Evolutionary conservation across 2,797 vertebrate species (phyloP), one percentile per base, ranked within the genome.

Genomic region (Mionectes olivaceus): DNA sequence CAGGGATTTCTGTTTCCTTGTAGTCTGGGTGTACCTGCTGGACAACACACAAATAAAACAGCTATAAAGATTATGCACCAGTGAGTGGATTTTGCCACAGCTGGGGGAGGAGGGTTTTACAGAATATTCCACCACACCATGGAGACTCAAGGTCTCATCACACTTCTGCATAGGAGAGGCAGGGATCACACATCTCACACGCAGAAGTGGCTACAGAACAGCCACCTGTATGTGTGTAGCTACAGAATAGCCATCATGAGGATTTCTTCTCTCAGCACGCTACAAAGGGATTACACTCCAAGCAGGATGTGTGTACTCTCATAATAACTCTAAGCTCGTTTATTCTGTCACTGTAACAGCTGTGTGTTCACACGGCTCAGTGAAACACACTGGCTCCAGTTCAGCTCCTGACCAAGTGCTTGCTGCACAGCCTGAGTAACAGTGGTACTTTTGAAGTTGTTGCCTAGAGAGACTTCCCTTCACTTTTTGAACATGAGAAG

Each of bases 11-110:
- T 65, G 89, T 59, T 33, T 97, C 92, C 61, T 97, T 84, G 83
- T 88, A 85, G 71, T 95, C 93, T 75, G 90, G 59, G 15, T 93
- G 93, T 93, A 96, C 93, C 96, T 96, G 91, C 79, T 81, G 88
- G 71, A 84, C 70, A 89, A 67, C 25, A 94, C 22, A 94, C 1
- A 7, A 89, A 73, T 33, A 59, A 43, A 73, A 30, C 13, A 13
- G 46, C 15, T 53, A 32, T 90, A 47, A 93, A 69, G 12, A 69
- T 35, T 13, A 65, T 6, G 44, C 8, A 67, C 14, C 1, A 24
- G 15, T 24, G 16, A 69, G 25, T 13, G 64, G 37, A 63, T 52
- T 47, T 75, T 70, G 13, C 19, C 49, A 53, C 15, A 59, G 41
- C 14, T 47, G 1, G 7, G 32, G 11, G 3, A 76, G 19, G 50